phyloP scores from a whole-genome alignment of 2,113 vertebrate genomes.

The Hippopotamus amphibius region DNA sequence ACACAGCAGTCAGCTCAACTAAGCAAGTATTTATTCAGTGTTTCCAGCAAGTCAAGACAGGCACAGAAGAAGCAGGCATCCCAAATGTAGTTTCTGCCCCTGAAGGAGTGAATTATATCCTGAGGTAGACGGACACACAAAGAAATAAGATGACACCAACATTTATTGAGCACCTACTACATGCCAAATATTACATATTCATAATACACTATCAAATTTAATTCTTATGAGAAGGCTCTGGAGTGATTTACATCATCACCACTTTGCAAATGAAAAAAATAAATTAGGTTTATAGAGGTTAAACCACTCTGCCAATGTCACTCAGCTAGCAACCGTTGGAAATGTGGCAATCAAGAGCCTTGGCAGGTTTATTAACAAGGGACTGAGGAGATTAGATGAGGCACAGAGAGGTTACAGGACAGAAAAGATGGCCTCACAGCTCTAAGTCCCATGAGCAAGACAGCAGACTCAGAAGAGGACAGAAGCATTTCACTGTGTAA shows the following conservation, averaged over 20 bases:
- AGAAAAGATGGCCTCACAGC: constrained; percentile 63
- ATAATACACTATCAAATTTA: background rate
- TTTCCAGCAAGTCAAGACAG: background rate
- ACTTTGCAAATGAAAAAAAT: background rate
- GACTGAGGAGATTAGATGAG: constrained; percentile 2
- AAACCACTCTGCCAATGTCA: background rate
- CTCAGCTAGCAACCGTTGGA: background rate
- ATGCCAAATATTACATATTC: background rate
- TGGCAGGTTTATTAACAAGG: background rate
- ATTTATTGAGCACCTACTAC: background rate
- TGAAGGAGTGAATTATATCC: background rate
- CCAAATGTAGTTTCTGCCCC: background rate
- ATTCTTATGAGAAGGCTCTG: background rate
- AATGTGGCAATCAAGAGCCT: background rate
- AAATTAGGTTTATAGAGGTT: background rate
- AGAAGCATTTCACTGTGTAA: constrained; percentile 60
- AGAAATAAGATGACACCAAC: background rate
- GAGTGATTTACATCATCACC: background rate
- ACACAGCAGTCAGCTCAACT: fast-evolving
- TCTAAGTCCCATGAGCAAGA: constrained; percentile 33
- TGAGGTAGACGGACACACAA: background rate
- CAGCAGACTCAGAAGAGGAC: constrained; percentile 67
- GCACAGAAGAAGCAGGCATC: background rate
- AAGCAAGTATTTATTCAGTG: background rate
- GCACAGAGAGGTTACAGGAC: background rate